Evolutionary conservation across 2,888 invertebrate species (phyloP), one percentile per base, ranked within the genome.

Genomic region (Platynereis dumerilii): DNA sequence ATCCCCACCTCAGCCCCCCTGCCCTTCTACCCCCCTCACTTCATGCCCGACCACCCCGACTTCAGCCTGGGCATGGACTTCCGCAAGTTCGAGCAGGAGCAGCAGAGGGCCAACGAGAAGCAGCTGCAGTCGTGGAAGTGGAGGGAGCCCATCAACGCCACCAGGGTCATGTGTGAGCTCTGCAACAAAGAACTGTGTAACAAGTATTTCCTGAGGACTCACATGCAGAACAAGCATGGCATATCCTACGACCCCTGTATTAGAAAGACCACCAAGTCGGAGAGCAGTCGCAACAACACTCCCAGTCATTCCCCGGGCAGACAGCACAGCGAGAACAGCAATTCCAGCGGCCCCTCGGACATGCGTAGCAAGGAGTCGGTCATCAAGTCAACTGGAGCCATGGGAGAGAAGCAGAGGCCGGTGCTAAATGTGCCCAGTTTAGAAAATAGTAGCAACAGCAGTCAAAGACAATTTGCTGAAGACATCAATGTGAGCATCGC

Each of bases 131-230:
- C 76, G 5, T 78, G 77, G 76, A 70, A 77, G 58, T 81, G 80
- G 80, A 81, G 80, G 69, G 82, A 82, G 66, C 80, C 81, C 17
- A 75, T 75, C 42, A 80, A 80, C 69, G 75, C 78, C 58, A 74
- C 78, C 29, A 69, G 82, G 10, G 82, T 83, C 22, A 78, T 76
- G 29, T 83, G 83, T 73, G 82, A 82, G 24, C 72, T 83, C 63
- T 83, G 83, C 69, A 81, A 80, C 74, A 84, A 84, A 71, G 83
- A 83, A 71, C 74, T 84, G 59, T 83, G 83, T 72, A 84, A 83
- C 72, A 84, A 83, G 69, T 84, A 84, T 69, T 84, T 83, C 70
- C 72, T 84, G 65, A 78, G 81, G 55, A 82, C 83, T 17, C 84
- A 84, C 72, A 81, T 83, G 72, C 72, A 80, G 60, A 83, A 82